Percentiles rank a stretch among this genome's conserved stretches.
Evolutionary conservation across 2,113 vertebrate species (phyloP).

Genomic region (Oceanodroma tethys): DNA sequence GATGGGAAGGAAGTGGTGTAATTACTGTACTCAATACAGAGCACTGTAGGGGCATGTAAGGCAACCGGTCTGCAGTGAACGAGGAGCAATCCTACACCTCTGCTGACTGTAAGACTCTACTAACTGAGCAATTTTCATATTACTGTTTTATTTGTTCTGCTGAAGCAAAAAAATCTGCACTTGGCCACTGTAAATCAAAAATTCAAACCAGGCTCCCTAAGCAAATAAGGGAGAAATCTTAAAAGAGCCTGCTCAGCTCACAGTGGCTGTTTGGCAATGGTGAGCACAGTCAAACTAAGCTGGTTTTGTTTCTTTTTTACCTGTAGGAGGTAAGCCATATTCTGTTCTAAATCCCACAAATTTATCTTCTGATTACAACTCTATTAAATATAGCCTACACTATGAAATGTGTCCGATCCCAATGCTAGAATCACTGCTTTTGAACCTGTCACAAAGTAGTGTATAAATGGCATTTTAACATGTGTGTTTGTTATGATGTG

Average conservation of each 20-base stretch:
- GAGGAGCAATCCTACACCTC: neutral
- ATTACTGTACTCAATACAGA: conserved; percentile 27
- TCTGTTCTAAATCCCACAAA: neutral
- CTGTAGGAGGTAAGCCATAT: neutral
- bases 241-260: neutral
- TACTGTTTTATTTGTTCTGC: conserved; percentile 4
- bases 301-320: neutral
- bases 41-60: conserved; percentile 32
- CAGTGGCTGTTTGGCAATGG: neutral
- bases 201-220: conserved; percentile 1
- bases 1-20: conserved; percentile 62
- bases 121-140: neutral
- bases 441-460: neutral
- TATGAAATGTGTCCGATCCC: neutral
- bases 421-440: neutral
- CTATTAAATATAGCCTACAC: neutral
- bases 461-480: neutral
- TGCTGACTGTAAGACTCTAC: neutral
- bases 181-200: conserved; percentile 26
- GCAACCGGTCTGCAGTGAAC: neutral
- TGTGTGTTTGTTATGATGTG: neutral
- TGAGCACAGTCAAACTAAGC: neutral
- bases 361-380: neutral
- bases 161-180: neutral
- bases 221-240: neutral